These are phyloP conservation scores for Sweltsa coloradensis DNA, from an alignment of 1,140 invertebrate species.

Conservation along the genomic window DNA sequence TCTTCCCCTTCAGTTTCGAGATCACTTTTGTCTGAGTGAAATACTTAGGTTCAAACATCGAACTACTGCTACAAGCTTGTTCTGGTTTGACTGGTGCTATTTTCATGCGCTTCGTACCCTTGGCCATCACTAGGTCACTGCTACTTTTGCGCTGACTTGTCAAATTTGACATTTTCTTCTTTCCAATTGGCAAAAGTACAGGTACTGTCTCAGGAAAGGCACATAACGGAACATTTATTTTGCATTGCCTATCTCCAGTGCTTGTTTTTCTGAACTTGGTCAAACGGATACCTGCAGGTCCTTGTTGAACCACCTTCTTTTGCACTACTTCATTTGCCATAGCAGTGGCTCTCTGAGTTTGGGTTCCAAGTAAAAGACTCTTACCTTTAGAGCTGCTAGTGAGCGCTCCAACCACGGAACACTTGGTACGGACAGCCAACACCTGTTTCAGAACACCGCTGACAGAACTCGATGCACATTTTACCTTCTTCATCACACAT, in stretches of 20 bases:
- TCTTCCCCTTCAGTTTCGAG: not conserved
- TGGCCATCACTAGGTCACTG: too few species aligned
- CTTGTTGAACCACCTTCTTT: not conserved
- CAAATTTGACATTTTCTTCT: not conserved
- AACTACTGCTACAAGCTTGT: not conserved
- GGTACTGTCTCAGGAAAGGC: not conserved
- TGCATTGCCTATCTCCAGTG: not conserved
- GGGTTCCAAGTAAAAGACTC: not conserved
- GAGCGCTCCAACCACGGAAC: not conserved
- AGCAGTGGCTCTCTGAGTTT: not conserved
- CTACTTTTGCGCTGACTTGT: not conserved
- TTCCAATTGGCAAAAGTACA: not conserved
- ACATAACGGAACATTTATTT: not conserved
- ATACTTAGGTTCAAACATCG: not conserved
- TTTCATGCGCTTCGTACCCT: conserved; percentile 1
- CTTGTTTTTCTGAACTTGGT: not conserved
- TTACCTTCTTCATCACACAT: not conserved
- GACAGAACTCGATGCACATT: not conserved
- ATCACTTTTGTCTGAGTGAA: not conserved
- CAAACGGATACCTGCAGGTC: not conserved
- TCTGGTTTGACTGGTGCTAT: not conserved
- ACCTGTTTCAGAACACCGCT: conserved; percentile 1
- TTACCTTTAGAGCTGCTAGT: not conserved
- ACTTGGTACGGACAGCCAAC: not conserved
- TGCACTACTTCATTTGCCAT: not conserved